phyloP scores from a whole-genome alignment of 92 coral and sea anemone genomes.

The Scolanthus callimorphus region DNA sequence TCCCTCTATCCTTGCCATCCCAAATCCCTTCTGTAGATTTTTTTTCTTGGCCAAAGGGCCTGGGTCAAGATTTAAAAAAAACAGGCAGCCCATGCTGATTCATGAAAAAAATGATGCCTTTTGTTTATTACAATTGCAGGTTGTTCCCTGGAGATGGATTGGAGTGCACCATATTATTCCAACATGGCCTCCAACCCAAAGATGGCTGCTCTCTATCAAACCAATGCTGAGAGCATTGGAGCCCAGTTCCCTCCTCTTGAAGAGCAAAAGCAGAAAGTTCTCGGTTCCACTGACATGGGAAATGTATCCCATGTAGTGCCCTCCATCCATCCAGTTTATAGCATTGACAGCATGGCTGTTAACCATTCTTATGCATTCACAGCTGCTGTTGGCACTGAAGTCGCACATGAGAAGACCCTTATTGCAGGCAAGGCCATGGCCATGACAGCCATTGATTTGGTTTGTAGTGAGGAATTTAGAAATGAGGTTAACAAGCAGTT shows the following conservation, averaged over 20 bases:
- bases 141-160: slow-evolving; percentile 56
- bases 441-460: slow-evolving; percentile 80
- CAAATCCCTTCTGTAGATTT: too few species aligned
- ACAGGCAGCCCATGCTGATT: too few species aligned
- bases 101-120: too few species aligned
- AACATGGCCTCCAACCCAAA: slow-evolving; percentile 58
- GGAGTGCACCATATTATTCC: slow-evolving; percentile 23
- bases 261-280: slow-evolving; percentile 15
- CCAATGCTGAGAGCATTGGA: slow-evolving; percentile 83
- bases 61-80: too few species aligned
- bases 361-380: slow-evolving; percentile 83
- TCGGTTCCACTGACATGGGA: slow-evolving; percentile 78
- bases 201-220: slow-evolving; percentile 75
- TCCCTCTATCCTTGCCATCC: too few species aligned
- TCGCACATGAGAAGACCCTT: slow-evolving; percentile 66
- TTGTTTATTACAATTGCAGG: too few species aligned
- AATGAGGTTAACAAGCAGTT: slow-evolving; percentile 33
- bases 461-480: slow-evolving; percentile 48
- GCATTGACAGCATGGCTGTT: slow-evolving; percentile 61
- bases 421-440: slow-evolving; percentile 80
- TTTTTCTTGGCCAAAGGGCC: too few species aligned
- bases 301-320: slow-evolving; percentile 73
- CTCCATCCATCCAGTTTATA: slow-evolving; percentile 61
- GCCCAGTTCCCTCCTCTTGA: slow-evolving; percentile 44
- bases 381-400: slow-evolving; percentile 56